Conservation (phyloP, 2,797 vertebrate genomes). For the Coracias cyanogaster region DNA sequence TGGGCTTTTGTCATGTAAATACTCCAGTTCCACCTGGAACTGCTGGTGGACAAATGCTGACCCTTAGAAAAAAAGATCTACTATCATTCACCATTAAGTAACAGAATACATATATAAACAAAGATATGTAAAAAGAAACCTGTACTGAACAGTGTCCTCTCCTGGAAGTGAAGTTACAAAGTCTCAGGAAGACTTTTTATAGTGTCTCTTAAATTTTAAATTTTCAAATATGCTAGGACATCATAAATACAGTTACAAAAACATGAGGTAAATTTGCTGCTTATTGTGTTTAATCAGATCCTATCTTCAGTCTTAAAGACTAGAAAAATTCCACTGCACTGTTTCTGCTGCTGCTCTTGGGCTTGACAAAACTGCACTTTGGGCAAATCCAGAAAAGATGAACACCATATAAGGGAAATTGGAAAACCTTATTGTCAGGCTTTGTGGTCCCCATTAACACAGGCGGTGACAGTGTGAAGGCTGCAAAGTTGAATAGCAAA, state of each 20-base stretch:
- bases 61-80: not conserved
- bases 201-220: not conserved
- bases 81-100: not conserved
- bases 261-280: not conserved
- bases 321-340: not conserved
- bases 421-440: not conserved
- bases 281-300: not conserved
- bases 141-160: not conserved
- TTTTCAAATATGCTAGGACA: not conserved
- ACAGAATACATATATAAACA: not conserved
- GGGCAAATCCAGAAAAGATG: not conserved
- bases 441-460: fast-evolving
- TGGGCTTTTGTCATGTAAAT: not conserved
- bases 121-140: not conserved
- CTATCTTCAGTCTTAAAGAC: not conserved
- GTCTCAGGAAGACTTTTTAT: not conserved
- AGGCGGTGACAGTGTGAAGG: not conserved
- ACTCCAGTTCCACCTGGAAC: not conserved
- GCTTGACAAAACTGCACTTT: not conserved
- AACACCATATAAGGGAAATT: not conserved
- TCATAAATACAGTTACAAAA: not conserved
- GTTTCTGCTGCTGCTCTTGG: not conserved
- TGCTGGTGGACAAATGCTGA: not conserved
- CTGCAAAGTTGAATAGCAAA: fast-evolving
- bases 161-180: not conserved